These are phyloP conservation scores for Semibalanus balanoides DNA, from an alignment of 1,140 invertebrate species.

Conservation along the genomic window DNA sequence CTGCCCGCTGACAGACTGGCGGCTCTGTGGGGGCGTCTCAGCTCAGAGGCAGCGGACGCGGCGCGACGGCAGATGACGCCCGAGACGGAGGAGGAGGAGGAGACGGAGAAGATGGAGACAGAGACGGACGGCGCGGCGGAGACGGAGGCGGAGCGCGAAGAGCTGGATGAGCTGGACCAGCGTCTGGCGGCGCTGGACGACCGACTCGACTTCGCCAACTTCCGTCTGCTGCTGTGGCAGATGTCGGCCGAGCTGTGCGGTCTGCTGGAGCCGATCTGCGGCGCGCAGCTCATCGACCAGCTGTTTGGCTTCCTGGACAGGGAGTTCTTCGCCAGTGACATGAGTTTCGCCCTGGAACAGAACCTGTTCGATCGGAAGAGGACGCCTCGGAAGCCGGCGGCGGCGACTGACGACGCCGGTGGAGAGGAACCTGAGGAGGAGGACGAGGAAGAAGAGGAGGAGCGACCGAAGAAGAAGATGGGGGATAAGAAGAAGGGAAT, in stretches of 20 bases:
- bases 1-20: neutral
- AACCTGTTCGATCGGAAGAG: neutral
- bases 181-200: neutral
- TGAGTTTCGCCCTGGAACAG: neutral
- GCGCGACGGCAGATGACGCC: too few species aligned
- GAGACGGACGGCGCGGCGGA: too few species aligned
- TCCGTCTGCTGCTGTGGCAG: neutral
- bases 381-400: too few species aligned
- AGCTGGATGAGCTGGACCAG: neutral
- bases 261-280: neutral
- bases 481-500: neutral
- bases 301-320: neutral
- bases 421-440: neutral
- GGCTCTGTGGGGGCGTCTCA: neutral
- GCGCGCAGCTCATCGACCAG: neutral
- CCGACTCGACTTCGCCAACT: slow-evolving; percentile 20
- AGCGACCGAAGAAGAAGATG: neutral
- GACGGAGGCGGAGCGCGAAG: neutral
- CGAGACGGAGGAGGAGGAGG: too few species aligned
- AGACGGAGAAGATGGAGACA: too few species aligned
- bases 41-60: too few species aligned
- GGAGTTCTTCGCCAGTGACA: neutral
- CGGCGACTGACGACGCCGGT: neutral
- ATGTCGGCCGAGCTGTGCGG: neutral
- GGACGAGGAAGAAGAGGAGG: neutral